A percentile compares a stretch with the other conserved stretches of the same genome.
phyloP scores from a whole-genome alignment of 2,797 vertebrate species.

The Epinephelus coioides region DNA sequence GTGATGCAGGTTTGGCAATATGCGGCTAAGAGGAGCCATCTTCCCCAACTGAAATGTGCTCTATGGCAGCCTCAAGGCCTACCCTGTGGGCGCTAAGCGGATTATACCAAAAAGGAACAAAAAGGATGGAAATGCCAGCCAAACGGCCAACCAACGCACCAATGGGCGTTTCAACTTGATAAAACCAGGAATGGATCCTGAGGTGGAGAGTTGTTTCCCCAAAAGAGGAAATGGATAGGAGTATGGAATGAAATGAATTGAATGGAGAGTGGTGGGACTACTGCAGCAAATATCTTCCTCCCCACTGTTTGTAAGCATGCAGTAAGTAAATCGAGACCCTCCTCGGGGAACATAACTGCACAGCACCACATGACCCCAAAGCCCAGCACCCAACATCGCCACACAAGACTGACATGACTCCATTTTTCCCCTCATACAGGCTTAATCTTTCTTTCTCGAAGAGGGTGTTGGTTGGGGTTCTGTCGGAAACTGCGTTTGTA shows the following conservation, averaged over 20 bases:
- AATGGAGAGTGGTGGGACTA: conserved; percentile 78
- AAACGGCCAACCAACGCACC: conserved; percentile 48
- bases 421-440: conserved; percentile 39
- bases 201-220: conserved; percentile 74
- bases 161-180: conserved; percentile 71
- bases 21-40: conserved; percentile 92
- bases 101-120: conserved; percentile 71
- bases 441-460: conserved; percentile 53
- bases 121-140: conserved; percentile 65
- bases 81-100: conserved; percentile 75
- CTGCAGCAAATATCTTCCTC: conserved; percentile 81
- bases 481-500: conserved; percentile 37
- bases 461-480: conserved; percentile 61
- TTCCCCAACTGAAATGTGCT: conserved; percentile 92
- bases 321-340: conserved; percentile 84
- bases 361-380: conserved; percentile 75
- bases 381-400: conserved; percentile 74
- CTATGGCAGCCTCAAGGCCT: conserved; percentile 83
- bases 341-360: conserved; percentile 75
- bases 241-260: conserved; percentile 82
- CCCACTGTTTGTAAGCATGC: conserved; percentile 81
- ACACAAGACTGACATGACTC: conserved; percentile 73
- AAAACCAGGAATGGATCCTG: conserved; percentile 70
- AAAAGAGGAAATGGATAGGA: conserved; percentile 77
- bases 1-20: conserved; percentile 98